Base-by-base conservation (phyloP, 2,888 invertebrate genomes). In the Eupithecia vulgata region DNA sequence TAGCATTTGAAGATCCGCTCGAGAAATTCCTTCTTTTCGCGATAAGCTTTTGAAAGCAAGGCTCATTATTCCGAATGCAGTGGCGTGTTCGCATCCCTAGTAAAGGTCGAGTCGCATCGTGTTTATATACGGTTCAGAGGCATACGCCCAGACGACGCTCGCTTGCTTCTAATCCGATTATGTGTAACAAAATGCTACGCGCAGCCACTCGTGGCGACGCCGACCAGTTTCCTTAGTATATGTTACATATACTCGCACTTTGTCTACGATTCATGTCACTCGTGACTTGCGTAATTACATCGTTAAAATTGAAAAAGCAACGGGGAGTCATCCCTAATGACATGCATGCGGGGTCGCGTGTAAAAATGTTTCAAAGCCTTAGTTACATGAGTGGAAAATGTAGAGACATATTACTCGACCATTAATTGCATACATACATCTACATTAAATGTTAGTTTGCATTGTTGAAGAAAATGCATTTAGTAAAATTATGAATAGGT, bases 161-260 rank as follows among this genome's bases (percentile, higher is more conserved):
- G 86, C 86, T 85, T 81, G 72, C 70, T 62, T 75, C 86, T 92
- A 93, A 93, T 92, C 92, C 86, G 92, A 91, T 93, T 93, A 92
- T 84, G 86, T 90, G 91, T 90, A 92, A 92, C 93, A 92, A 92
- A 93, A 93, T 90, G 91, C 92, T 89, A 83, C 84, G 84, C 88
- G 87, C 85, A 85, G 83, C 85, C 87, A 83, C 81, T 84, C 83
- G 81, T 79, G 84, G 85, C 74, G 79, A 78, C 81, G 79, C 73
- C 80, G 81, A 81, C 84, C 81, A 85, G 85, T 83, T 85, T 82
- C 80, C 83, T 80, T 81, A 83, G 84, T 84, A 79, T 84, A 82
- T 76, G 81, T 85, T 86, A 83, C 83, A 81, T 77, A 73, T 79
- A 81, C 74, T 78, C 79, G 80, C 76, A 81, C 80, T 83, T 77